Percentiles rank a stretch among this genome's conserved stretches.
Evolutionary conservation across 2,888 invertebrate species (phyloP).

Genomic region (Drosophila subquinaria): DNA sequence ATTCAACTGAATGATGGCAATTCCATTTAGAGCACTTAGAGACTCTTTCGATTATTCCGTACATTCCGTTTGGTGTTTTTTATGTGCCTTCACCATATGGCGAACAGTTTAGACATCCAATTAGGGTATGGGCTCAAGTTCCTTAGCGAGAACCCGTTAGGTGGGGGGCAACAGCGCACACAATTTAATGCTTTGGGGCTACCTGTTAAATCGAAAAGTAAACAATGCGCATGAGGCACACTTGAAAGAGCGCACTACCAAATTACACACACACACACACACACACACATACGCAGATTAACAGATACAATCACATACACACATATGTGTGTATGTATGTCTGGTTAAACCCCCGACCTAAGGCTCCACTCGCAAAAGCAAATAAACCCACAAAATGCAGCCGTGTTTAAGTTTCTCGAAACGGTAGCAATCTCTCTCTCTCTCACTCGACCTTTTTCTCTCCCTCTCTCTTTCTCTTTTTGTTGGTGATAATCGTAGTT

Average conservation of each 20-base stretch:
- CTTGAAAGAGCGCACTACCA: constrained; percentile 60
- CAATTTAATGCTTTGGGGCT: constrained; percentile 59
- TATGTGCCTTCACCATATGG: constrained; percentile 3
- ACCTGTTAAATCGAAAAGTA: constrained; percentile 75
- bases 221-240: constrained; percentile 65
- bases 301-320: constrained; percentile 1
- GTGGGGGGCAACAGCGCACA: constrained; percentile 8
- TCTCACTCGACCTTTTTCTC: constrained; percentile 1
- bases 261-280: constrained; percentile 53
- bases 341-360: constrained; percentile 11
- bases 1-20: constrained; percentile 13
- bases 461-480: not conserved
- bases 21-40: constrained; percentile 42
- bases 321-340: not conserved
- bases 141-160: constrained; percentile 45
- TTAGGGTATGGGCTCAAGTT: constrained; percentile 50
- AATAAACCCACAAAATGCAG: constrained; percentile 59
- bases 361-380: constrained; percentile 30
- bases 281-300: constrained; percentile 3
- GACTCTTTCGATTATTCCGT: constrained; percentile 34
- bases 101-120: constrained; percentile 49
- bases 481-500: constrained; percentile 28
- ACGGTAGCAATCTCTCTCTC: constrained; percentile 37
- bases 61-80: constrained; percentile 9
- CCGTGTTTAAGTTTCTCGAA: constrained; percentile 29